These are phyloP conservation scores for Rhorus exstirpatorius DNA, from an alignment of 2,888 invertebrate species.

Conservation along the genomic window DNA sequence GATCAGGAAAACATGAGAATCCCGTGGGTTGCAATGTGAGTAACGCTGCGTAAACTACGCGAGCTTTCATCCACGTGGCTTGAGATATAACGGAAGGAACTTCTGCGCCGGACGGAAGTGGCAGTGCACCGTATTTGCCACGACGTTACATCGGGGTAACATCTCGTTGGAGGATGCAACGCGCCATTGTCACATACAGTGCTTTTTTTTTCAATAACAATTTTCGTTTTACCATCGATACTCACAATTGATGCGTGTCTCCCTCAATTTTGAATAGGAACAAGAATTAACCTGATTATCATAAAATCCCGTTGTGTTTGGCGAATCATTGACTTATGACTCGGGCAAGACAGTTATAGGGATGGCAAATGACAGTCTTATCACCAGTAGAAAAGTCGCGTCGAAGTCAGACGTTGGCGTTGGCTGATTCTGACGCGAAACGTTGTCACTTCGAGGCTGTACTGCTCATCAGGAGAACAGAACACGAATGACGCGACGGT, in stretches of 20 bases:
- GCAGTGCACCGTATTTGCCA: constrained; percentile 75
- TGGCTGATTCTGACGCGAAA: constrained; percentile 58
- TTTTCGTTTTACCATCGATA: not conserved
- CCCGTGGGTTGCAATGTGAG: not conserved
- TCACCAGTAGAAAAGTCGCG: constrained; percentile 49
- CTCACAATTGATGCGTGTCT: not conserved
- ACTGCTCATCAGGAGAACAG: constrained; percentile 65
- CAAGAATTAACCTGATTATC: not conserved
- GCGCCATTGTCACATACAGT: constrained; percentile 11
- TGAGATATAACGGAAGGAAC: constrained; percentile 51
- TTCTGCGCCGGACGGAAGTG: constrained; percentile 75
- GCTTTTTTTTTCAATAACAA: not conserved
- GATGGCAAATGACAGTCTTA: constrained; percentile 58
- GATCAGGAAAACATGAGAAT: constrained; percentile 63
- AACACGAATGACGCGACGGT: constrained; percentile 19
- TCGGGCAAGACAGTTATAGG: no score
- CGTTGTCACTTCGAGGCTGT: constrained; percentile 68
- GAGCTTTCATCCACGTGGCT: constrained; percentile 29
- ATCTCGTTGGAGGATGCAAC: constrained; percentile 61
- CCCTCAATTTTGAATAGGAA: not conserved
- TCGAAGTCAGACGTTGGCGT: constrained; percentile 47
- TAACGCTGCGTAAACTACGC: not conserved
- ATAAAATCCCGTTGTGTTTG: not conserved
- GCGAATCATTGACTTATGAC: not conserved
- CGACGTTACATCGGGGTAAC: constrained; percentile 70